These are phyloP conservation scores for Sebastes cheni DNA, from an alignment of 2,797 vertebrate species.

Conservation along the genomic window DNA sequence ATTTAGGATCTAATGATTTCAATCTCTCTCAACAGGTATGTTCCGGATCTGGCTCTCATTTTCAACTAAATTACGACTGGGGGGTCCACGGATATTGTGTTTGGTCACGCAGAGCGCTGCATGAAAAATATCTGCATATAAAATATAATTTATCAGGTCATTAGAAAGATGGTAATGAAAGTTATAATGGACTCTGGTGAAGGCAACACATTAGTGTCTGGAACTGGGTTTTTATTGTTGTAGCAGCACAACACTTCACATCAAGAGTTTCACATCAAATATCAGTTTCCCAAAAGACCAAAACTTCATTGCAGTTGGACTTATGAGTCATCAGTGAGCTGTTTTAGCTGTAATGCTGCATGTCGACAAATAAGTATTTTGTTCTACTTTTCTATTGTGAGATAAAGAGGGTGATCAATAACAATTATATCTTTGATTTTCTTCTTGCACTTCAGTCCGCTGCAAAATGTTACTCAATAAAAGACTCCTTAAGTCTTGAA, in stretches of 20 bases:
- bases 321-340: neutral
- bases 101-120: slow-evolving; percentile 16
- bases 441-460: neutral
- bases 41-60: neutral
- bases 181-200: slow-evolving; percentile 23
- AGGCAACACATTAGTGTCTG: slow-evolving; percentile 9
- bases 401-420: neutral
- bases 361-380: neutral
- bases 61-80: neutral
- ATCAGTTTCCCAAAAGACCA: neutral
- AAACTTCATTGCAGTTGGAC: neutral
- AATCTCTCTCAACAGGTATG: slow-evolving; percentile 21
- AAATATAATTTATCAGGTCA: slow-evolving; percentile 21
- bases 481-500: neutral
- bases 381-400: neutral
- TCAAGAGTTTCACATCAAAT: neutral
- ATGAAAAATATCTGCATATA: slow-evolving; percentile 19
- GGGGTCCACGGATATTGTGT: neutral
- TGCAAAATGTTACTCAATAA: too few species aligned
- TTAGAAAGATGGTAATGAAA: slow-evolving; percentile 33
- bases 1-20: neutral
- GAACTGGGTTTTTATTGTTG: neutral
- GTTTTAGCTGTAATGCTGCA: neutral
- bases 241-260: neutral
- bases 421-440: neutral